Evolutionary conservation across 2,888 invertebrate species (phyloP).

Genomic region (Zootermopsis nevadensis): DNA sequence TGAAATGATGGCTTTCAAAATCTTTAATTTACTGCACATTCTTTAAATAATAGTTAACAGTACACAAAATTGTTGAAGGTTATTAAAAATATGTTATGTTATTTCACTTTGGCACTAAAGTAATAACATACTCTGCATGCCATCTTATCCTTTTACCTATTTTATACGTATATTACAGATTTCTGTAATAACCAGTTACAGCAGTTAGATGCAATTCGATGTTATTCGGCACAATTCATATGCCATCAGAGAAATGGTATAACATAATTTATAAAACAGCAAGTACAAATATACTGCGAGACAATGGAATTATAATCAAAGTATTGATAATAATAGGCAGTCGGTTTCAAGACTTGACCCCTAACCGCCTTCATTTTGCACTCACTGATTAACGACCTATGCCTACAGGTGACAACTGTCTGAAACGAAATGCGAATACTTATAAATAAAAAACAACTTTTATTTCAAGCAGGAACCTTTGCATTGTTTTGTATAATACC

Average conservation of each 20-base stretch:
- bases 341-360: slow-evolving; percentile 49
- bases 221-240: not conserved
- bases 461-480: not conserved
- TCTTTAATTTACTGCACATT: not conserved
- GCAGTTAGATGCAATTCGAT: not conserved
- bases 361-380: slow-evolving; percentile 51
- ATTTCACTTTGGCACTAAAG: not conserved
- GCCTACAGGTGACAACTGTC: slow-evolving; percentile 33
- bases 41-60: too few species aligned
- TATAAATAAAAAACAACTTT: not conserved
- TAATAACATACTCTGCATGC: not conserved
- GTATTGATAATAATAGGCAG: slow-evolving; percentile 20
- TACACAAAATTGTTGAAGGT: not conserved
- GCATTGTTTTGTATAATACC: slow-evolving; percentile 10
- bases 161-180: not conserved
- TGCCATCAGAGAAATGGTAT: not conserved
- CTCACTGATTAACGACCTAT: slow-evolving; percentile 43
- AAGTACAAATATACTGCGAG: not conserved
- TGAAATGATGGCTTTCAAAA: not conserved
- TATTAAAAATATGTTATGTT: not conserved
- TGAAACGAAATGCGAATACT: slow-evolving; percentile 1
- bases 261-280: not conserved
- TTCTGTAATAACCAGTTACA: not conserved
- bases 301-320: not conserved
- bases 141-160: not conserved